Base-by-base conservation (phyloP, 2,797 vertebrate genomes). In the Eremophila alpestris region DNA sequence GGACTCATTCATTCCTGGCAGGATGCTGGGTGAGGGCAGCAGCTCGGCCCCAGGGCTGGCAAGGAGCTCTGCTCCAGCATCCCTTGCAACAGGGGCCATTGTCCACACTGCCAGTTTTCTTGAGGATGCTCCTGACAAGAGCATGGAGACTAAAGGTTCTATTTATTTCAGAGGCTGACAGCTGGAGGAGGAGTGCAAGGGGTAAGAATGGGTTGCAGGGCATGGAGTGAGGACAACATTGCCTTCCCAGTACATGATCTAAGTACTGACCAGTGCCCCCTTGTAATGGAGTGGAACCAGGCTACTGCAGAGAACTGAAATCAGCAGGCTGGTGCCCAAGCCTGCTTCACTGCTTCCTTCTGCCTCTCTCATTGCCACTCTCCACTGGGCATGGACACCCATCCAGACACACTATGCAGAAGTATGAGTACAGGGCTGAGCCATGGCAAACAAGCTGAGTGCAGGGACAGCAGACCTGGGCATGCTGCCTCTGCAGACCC, bases 401-500 rank as follows among this genome's bases (percentile, higher is more conserved):
- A 30, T 32, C 26, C 85, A 62, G 34, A 23, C 4, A 30, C 10
- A 40, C 12, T 21, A 10, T 1, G 22, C 49, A 51, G 52, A 70
- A 34, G 30, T 21, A 3, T 11, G 29, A 64, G 10, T 2, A 26
- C 19, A 40, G 23, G 26, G 41, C 49, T 45, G 58, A 74, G 40
- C 14, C 15, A 3, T 1, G 19, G 21, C 36, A 63, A 38, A 34
- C 24, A 56, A 64, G 22, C 8, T n/a, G 60, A 21, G 38, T 1
- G 30, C 27, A 43, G 27, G 29, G 49, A 32, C 49, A 60, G 49
- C 13, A 73, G 41, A 14, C 2, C 23, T 36, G 27, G 6, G 16
- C n/a, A 10, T 0, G 0, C 29, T 20, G 2, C 34, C 40, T 64
- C 64, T 71, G 55, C 8, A n/a, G 49, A 41, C 4, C 27, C 5